A percentile compares a stretch with the other conserved stretches of the same genome.
Evolutionary conservation across 2,113 vertebrate genomes (phyloP).

Genomic region (Daboia siamensis): DNA sequence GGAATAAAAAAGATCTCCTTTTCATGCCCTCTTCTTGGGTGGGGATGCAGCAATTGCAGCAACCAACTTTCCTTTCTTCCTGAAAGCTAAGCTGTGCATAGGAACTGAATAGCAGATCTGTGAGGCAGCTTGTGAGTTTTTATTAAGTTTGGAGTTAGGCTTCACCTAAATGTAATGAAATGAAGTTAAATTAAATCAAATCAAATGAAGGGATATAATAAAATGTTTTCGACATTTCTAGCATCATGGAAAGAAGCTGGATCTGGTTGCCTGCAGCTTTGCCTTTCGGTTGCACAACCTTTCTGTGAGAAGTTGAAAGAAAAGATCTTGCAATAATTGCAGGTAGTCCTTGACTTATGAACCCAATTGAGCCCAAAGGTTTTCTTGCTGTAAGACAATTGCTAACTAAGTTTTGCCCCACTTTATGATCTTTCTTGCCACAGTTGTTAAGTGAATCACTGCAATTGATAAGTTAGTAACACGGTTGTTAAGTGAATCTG

Average conservation of each 20-base stretch:
- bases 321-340: background rate
- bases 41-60: background rate
- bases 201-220: background rate
- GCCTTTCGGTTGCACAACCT: background rate
- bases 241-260: background rate
- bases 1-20: background rate
- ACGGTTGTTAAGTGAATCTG: background rate
- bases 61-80: background rate
- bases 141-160: background rate
- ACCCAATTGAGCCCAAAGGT: background rate
- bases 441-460: background rate
- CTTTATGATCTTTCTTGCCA: background rate
- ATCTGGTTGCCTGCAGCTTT: background rate
- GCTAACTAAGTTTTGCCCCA: background rate
- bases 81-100: background rate
- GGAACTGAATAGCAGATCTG: background rate
- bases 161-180: background rate
- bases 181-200: background rate
- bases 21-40: background rate
- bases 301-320: background rate
- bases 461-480: background rate
- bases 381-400: background rate
- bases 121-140: background rate
- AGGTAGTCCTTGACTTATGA: background rate
- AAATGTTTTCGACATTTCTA: background rate